Evolutionary conservation across 2,113 vertebrate genomes (phyloP).

Genomic region (Cyprinodon brontotheroides): DNA sequence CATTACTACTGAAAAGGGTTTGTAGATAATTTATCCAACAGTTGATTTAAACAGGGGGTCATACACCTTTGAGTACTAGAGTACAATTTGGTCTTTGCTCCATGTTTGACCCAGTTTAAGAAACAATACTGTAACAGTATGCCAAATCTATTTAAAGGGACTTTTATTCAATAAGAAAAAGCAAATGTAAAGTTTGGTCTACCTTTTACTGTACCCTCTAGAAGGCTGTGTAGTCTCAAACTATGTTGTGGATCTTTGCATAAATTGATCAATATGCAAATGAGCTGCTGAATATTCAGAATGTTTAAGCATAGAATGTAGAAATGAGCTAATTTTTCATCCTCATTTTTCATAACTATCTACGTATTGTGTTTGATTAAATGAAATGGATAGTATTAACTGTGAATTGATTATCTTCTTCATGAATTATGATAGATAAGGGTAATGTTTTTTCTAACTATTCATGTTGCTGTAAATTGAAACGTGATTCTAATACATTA

Average conservation of each 20-base stretch:
- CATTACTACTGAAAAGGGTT: not conserved
- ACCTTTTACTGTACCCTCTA: no score
- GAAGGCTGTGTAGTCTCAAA: not conserved
- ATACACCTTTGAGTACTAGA: not conserved
- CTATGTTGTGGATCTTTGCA: not conserved
- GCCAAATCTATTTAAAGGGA: not conserved
- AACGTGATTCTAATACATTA: conserved; percentile 49
- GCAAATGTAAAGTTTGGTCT: not conserved
- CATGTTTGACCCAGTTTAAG: no score
- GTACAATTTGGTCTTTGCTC: not conserved
- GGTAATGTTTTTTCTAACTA: conserved; percentile 20
- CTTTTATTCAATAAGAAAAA: not conserved
- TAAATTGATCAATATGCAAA: not conserved
- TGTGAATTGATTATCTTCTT: conserved; percentile 54
- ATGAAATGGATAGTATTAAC: conserved; percentile 27
- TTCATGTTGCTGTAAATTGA: conserved; percentile 63
- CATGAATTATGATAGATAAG: conserved; percentile 38
- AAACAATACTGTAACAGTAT: not conserved
- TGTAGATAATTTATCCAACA: not conserved
- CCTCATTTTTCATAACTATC: not conserved
- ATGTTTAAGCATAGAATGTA: not conserved
- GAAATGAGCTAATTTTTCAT: conserved; percentile 4
- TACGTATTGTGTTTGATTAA: conserved; percentile 17
- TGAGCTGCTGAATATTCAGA: not conserved
- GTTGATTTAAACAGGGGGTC: not conserved